Evolutionary conservation across 1,140 invertebrate genomes (phyloP).

Genomic region (Ceratina japonica): DNA sequence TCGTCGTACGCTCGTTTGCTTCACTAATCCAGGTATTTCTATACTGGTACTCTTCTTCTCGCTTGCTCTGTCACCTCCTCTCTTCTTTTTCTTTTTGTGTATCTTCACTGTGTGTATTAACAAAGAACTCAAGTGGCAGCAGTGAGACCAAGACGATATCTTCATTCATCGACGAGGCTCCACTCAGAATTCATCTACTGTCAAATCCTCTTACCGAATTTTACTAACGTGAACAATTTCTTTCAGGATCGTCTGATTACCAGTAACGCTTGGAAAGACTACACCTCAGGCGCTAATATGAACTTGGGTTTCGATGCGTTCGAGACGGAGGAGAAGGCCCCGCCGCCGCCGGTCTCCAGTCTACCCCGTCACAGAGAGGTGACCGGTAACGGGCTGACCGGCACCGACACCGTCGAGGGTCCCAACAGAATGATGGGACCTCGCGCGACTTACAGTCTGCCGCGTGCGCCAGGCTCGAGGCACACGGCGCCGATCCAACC

Average conservation of each 20-base stretch:
- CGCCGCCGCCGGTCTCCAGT: conserved; percentile 73
- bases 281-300: conserved; percentile 87
- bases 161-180: no score
- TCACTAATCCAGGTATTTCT: conserved; percentile 65
- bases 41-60: conserved; percentile 51
- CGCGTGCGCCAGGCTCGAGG: conserved; percentile 74
- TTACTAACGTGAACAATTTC: not conserved
- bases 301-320: conserved; percentile 93
- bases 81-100: not conserved
- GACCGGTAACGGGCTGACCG: conserved; percentile 55
- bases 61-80: conserved; percentile 23
- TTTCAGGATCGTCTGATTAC: conserved; percentile 89
- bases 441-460: conserved; percentile 77
- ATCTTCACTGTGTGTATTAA: not conserved
- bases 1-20: conserved; percentile 54
- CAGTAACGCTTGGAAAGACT: conserved; percentile 92
- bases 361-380: conserved; percentile 76
- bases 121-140: not conserved
- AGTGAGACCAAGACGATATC: not conserved
- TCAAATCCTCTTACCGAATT: no score
- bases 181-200: no score
- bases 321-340: conserved; percentile 87
- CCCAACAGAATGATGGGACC: conserved; percentile 71
- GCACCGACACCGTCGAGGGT: conserved; percentile 61
- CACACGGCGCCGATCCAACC: conserved; percentile 70